A percentile compares a stretch with the other conserved stretches of the same genome.
Conservation (phyloP, 2,113 vertebrate genomes). For the Megaleporinus macrocephalus region DNA sequence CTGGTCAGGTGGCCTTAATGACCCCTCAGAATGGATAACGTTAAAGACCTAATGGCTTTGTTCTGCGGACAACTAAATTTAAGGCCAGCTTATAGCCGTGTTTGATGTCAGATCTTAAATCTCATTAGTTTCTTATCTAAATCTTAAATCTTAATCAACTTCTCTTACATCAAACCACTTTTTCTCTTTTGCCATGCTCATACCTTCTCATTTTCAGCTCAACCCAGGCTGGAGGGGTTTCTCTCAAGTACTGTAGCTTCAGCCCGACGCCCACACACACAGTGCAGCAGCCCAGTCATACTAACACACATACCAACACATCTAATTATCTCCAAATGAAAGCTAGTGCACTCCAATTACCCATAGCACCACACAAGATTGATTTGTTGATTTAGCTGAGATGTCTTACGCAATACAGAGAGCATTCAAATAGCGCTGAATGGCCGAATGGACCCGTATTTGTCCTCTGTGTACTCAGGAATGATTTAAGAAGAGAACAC, state of each 20-base stretch:
- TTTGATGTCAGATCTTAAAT: background rate
- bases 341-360: background rate
- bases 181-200: background rate
- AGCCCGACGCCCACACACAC: background rate
- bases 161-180: too few relatives aligned
- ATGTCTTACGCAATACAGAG: background rate
- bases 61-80: background rate
- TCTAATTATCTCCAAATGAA: constrained; percentile 3
- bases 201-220: background rate
- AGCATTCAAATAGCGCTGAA: background rate
- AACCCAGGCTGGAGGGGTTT: background rate
- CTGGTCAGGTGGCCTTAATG: too few relatives aligned
- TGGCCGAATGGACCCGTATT: background rate
- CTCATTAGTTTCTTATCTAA: background rate
- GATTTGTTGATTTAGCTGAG: background rate
- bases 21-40: too few relatives aligned
- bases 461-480: constrained; percentile 8
- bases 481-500: constrained; percentile 24
- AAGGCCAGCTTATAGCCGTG: background rate
- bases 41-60: background rate
- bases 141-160: background rate
- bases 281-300: background rate
- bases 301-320: background rate
- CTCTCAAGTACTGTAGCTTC: background rate
- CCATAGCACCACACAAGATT: background rate